Evolutionary conservation across 1,140 invertebrate genomes (phyloP).

Genomic region (Saccostrea glomerata): DNA sequence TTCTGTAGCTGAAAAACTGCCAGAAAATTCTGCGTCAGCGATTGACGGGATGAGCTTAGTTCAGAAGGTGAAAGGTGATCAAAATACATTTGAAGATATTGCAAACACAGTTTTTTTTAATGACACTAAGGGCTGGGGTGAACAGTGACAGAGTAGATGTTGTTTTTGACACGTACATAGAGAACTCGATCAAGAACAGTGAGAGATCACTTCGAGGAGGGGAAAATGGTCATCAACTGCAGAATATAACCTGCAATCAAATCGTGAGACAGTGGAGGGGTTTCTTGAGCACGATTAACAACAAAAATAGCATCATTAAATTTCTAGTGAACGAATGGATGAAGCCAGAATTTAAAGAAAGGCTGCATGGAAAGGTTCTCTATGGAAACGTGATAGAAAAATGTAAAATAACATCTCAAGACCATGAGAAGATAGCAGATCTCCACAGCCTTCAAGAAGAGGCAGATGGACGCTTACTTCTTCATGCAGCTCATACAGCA

Average conservation of each 20-base stretch:
- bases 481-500: too few species aligned
- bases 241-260: background rate
- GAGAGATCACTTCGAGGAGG: too few species aligned
- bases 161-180: slow-evolving; percentile 47
- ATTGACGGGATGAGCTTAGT: too few species aligned
- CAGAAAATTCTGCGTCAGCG: too few species aligned
- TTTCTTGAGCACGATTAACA: slow-evolving; percentile 30
- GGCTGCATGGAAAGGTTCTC: slow-evolving; percentile 29
- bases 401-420: slow-evolving; percentile 26
- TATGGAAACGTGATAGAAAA: slow-evolving; percentile 30
- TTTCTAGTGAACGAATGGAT: slow-evolving; percentile 53
- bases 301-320: slow-evolving; percentile 48
- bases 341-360: slow-evolving; percentile 2
- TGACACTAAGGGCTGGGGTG: background rate
- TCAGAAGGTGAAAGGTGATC: too few species aligned
- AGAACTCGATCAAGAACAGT: slow-evolving; percentile 43
- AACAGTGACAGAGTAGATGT: slow-evolving; percentile 47
- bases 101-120: slow-evolving; percentile 33
- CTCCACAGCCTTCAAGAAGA: slow-evolving; percentile 53
- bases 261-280: background rate
- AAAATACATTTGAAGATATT: background rate
- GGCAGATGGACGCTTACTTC: slow-evolving; percentile 54
- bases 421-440: slow-evolving; percentile 1
- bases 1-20: too few species aligned
- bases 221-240: background rate